Conservation (phyloP, 2,113 vertebrate species). For the Symphodus melops region DNA sequence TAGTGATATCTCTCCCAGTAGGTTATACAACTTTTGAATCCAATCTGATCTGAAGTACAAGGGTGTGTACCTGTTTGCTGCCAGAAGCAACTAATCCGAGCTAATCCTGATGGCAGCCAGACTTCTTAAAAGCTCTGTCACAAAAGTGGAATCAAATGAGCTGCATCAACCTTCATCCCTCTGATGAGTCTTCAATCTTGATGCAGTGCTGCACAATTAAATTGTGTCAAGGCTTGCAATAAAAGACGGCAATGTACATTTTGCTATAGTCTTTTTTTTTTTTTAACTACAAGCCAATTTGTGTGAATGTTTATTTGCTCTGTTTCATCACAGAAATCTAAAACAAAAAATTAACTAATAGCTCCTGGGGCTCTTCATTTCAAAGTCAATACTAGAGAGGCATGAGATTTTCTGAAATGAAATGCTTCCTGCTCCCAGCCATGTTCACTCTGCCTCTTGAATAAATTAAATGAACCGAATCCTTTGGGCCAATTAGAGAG, state of each 20-base stretch:
- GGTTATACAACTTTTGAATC: slow-evolving; percentile 12
- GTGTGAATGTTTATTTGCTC: not conserved
- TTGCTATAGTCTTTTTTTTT: not conserved
- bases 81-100: slow-evolving; percentile 44
- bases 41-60: slow-evolving; percentile 11
- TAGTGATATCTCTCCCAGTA: not conserved
- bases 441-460: slow-evolving; percentile 33
- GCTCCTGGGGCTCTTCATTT: slow-evolving; percentile 29
- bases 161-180: slow-evolving; percentile 38
- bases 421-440: slow-evolving; percentile 40
- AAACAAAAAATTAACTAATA: not conserved
- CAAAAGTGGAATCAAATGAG: slow-evolving; percentile 51
- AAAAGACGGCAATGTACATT: not conserved
- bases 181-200: slow-evolving; percentile 38
- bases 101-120: slow-evolving; percentile 51
- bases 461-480: slow-evolving; percentile 44
- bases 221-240: not conserved
- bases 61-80: slow-evolving; percentile 48
- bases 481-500: slow-evolving; percentile 53
- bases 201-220: not conserved
- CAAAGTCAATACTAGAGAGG: slow-evolving; percentile 16
- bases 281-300: not conserved
- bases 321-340: slow-evolving; percentile 5
- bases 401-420: slow-evolving; percentile 41
- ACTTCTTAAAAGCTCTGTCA: slow-evolving; percentile 47